Conservation (phyloP, 2,888 invertebrate species). For the Fragum sueziense region DNA sequence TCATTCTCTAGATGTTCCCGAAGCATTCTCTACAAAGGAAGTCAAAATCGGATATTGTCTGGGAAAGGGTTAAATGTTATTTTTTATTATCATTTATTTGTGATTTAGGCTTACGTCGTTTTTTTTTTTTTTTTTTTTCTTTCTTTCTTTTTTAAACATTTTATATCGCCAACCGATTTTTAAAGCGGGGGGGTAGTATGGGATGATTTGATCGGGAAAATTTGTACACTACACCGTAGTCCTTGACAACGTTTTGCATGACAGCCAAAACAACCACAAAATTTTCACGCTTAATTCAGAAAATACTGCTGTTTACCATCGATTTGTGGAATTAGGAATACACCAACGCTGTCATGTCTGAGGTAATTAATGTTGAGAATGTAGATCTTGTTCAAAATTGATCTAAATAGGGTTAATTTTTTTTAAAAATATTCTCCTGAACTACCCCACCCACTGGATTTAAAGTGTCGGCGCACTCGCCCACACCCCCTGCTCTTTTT, state of each 20-base stretch:
- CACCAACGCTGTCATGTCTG: neutral
- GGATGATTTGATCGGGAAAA: neutral
- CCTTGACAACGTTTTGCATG: neutral
- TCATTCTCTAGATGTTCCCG: too few species aligned
- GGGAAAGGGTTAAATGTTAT: too few species aligned
- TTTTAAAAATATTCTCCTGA: neutral
- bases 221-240: neutral
- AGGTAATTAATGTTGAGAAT: neutral
- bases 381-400: too few species aligned
- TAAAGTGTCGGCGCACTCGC: neutral
- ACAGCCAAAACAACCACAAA: neutral
- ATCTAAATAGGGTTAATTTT: too few species aligned
- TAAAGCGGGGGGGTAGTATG: too few species aligned
- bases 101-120: too few species aligned
- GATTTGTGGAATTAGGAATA: neutral
- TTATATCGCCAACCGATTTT: too few species aligned
- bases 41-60: too few species aligned
- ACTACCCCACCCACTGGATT: neutral
- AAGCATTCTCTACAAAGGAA: too few species aligned
- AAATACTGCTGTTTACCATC: neutral
- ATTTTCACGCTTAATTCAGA: neutral
- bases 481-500: neutral
- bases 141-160: too few species aligned
- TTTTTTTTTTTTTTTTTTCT: too few species aligned
- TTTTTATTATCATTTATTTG: too few species aligned